phyloP scores from a whole-genome alignment of 37 sponge, comb jelly and placozoan genomes.

The Theonella swinhoei region DNA sequence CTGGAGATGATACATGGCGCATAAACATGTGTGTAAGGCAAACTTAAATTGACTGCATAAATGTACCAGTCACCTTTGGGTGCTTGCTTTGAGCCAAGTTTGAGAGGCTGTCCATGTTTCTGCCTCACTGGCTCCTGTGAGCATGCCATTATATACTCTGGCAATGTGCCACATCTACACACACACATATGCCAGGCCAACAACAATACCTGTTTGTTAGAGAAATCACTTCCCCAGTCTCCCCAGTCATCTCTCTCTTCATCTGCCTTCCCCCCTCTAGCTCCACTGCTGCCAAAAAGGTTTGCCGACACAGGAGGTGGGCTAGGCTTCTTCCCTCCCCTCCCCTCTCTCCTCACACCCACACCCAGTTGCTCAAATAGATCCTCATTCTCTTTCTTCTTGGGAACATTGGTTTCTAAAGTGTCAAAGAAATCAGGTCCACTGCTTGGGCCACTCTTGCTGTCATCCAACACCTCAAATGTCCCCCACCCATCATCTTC shows the following conservation, averaged over 20 bases:
- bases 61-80: constrained; percentile 1
- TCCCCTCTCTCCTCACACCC: background rate
- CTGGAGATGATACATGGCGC: background rate
- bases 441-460: constrained; percentile 25
- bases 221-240: constrained; percentile 30
- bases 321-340: background rate
- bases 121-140: background rate
- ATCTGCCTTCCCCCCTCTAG: background rate
- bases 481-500: constrained; percentile 61
- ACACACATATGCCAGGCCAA: background rate
- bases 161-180: background rate
- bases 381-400: constrained; percentile 3
- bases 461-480: background rate
- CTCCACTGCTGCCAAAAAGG: constrained; percentile 28
- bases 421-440: constrained; percentile 64
- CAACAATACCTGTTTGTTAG: background rate
- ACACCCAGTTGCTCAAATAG: constrained; percentile 3
- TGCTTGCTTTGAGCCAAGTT: background rate
- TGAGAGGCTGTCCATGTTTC: background rate
- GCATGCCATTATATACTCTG: background rate
- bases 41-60: background rate
- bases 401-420: background rate
- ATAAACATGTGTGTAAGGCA: background rate
- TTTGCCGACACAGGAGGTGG: constrained; percentile 41
- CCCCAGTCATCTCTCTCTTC: constrained; percentile 43